Conservation (phyloP, 2,113 vertebrate species). For the Pycnonotus jocosus region DNA sequence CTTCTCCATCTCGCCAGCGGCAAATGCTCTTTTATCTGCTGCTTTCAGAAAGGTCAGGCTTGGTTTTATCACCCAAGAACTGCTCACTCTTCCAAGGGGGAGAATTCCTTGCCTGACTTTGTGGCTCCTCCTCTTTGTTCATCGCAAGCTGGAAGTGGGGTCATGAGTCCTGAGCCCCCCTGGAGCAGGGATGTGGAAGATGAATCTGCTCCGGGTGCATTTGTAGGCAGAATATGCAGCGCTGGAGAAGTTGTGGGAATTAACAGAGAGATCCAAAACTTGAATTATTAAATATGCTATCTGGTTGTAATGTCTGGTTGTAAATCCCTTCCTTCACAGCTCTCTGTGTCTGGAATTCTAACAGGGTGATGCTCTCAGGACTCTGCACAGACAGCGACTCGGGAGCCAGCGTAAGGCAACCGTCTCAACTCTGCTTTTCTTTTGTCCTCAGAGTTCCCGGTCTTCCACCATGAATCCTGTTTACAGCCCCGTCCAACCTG, state of each 20-base stretch:
- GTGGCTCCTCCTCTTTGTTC: background rate
- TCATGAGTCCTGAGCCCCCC: background rate
- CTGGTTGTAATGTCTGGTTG: background rate
- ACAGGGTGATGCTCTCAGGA: background rate
- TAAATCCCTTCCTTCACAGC: background rate
- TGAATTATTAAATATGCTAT: constrained; percentile 15
- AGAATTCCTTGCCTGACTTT: background rate
- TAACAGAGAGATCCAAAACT: background rate
- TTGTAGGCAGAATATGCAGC: background rate
- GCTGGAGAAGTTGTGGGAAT: background rate
- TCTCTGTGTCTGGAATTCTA: background rate
- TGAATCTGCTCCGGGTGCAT: background rate
- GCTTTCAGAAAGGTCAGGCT: background rate
- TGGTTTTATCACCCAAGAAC: background rate
- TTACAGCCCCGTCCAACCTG: constrained; percentile 97
- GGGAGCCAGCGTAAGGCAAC: background rate
- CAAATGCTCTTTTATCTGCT: background rate
- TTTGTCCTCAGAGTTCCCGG: constrained; percentile 82
- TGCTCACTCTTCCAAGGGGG: background rate
- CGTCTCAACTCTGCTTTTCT: constrained; percentile 14
- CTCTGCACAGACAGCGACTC: background rate
- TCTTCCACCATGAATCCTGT: constrained; percentile 97
- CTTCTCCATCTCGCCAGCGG: background rate
- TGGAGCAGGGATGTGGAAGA: background rate
- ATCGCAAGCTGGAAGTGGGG: background rate